phyloP scores from a whole-genome alignment of 1,140 invertebrate species.

The Elysia chlorotica region DNA sequence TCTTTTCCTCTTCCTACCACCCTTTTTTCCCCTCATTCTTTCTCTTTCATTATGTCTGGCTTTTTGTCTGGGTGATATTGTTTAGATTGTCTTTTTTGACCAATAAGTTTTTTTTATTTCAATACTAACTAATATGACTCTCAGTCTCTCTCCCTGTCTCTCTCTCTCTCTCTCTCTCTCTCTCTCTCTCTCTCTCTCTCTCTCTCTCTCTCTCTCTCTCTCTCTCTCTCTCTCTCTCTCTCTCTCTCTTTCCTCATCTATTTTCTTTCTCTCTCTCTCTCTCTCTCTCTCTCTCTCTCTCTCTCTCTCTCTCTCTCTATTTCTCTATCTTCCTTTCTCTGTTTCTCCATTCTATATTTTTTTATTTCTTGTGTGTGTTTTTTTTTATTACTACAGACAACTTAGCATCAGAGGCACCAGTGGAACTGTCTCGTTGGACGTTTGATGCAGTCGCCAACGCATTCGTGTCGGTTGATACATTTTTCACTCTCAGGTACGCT shows the following conservation, averaged over 20 bases:
- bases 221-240: not conserved
- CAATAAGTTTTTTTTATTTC: too few relatives aligned
- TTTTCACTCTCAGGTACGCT: conserved; percentile 73
- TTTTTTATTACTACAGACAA: conserved; percentile 10
- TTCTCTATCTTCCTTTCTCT: not conserved
- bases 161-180: not conserved
- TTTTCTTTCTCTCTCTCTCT: not conserved
- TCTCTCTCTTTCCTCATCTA: not conserved
- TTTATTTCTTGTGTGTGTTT: not conserved
- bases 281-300: not conserved
- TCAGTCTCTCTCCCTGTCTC: too few relatives aligned
- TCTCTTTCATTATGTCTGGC: too few relatives aligned
- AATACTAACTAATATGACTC: too few relatives aligned
- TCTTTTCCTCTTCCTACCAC: not conserved
- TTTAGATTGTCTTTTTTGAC: too few relatives aligned
- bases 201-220: not conserved
- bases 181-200: not conserved
- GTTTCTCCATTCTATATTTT: not conserved
- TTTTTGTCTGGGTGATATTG: too few relatives aligned
- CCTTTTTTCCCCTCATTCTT: not conserved
- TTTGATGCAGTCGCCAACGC: conserved; percentile 69
- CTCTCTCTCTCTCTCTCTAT: not conserved
- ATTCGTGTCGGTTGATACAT: conserved; percentile 88
- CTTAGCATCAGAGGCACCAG: not conserved
- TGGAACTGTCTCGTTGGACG: conserved; percentile 4